A percentile compares a stretch with the other conserved stretches of the same genome.
Conservation (phyloP, 2,888 invertebrate species). For the Acanthosepion pharaonis region DNA sequence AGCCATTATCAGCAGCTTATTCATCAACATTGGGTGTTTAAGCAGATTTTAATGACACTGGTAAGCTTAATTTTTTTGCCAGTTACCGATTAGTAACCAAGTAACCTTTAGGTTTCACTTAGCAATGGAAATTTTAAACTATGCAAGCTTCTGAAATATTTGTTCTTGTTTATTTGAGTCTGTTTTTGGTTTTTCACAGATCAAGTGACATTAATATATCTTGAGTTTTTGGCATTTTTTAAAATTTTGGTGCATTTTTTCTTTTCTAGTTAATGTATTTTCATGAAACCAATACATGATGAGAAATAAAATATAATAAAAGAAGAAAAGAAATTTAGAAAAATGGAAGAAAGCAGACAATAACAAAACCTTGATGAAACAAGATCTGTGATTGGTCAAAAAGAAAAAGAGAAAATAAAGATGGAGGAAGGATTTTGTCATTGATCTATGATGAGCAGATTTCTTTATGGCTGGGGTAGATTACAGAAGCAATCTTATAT, state of each 20-base stretch:
- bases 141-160: background rate
- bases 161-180: background rate
- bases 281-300: constrained; percentile 21
- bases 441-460: constrained; percentile 23
- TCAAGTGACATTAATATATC: constrained; percentile 22
- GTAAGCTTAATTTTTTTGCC: background rate
- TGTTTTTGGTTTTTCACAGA: background rate
- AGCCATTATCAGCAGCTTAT: too few relatives aligned
- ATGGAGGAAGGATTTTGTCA: background rate
- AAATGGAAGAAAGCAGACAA: background rate
- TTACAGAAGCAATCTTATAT: constrained; percentile 14
- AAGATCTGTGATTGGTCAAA: constrained; percentile 33
- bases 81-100: constrained; percentile 1
- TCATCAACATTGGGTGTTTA: too few relatives aligned
- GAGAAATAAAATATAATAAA: background rate
- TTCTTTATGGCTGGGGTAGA: constrained; percentile 33
- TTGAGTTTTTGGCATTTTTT: background rate
- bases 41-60: too few relatives aligned
- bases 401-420: constrained; percentile 33
- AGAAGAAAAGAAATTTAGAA: background rate
- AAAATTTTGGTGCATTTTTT: background rate
- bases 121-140: background rate
- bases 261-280: background rate
- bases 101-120: constrained; percentile 15
- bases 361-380: background rate